Evolutionary conservation across 2,888 invertebrate species (phyloP).

Genomic region (Pyralis farinalis): DNA sequence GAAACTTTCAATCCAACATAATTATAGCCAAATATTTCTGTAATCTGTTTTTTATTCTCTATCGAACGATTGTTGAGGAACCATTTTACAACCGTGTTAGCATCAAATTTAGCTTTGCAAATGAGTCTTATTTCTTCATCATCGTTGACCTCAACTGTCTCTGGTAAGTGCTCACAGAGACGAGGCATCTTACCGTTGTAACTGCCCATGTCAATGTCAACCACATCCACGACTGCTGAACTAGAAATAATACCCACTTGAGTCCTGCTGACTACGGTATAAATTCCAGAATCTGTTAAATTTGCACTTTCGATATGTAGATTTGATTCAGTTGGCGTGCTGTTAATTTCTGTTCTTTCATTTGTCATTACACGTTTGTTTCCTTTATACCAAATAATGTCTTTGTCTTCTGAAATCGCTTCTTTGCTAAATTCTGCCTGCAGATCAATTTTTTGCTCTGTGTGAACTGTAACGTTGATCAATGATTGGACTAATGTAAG

Average conservation of each 20-base stretch:
- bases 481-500: constrained; percentile 20
- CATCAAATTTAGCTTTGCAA: constrained; percentile 23
- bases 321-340: constrained; percentile 11
- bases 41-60: constrained; percentile 6
- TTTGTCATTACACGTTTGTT: constrained; percentile 19
- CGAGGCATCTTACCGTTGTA: constrained; percentile 8
- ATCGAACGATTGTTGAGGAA: constrained; percentile 18
- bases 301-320: constrained; percentile 22
- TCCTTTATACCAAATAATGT: constrained; percentile 31
- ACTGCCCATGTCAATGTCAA: constrained; percentile 13
- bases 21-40: constrained; percentile 25
- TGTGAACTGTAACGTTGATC: constrained; percentile 17
- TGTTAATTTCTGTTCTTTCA: constrained; percentile 20
- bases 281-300: constrained; percentile 30
- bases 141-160: constrained; percentile 24
- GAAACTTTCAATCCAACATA: constrained; percentile 26
- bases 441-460: constrained; percentile 24
- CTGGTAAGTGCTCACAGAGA: constrained; percentile 26
- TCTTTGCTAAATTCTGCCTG: constrained; percentile 19
- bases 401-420: constrained; percentile 1
- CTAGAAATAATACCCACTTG: constrained; percentile 26
- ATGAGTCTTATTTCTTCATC: constrained; percentile 27
- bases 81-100: constrained; percentile 24
- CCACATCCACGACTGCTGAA: constrained; percentile 27
- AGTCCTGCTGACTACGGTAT: constrained; percentile 27